Conservation (phyloP, 2,113 vertebrate genomes). For the Speoplatyrhinus poulsoni region DNA sequence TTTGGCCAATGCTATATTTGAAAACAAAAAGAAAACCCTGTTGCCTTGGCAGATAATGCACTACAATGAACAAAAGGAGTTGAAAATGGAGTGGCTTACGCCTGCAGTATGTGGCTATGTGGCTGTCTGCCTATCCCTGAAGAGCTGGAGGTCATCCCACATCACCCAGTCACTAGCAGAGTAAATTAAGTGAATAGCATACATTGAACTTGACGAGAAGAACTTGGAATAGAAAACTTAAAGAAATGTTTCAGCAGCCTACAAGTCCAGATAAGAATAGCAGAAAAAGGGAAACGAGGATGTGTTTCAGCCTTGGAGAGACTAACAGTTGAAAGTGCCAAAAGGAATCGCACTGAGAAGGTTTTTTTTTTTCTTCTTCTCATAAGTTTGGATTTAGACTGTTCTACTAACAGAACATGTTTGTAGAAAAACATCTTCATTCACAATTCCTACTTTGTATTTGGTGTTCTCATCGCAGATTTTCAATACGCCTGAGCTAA, state of each 20-base stretch:
- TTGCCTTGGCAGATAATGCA: neutral
- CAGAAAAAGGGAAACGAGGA: conserved; percentile 28
- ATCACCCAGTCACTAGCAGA: conserved; percentile 53
- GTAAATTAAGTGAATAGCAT: conserved; percentile 59
- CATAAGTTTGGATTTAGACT: too few species aligned
- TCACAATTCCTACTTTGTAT: too few species aligned
- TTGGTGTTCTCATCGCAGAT: too few species aligned
- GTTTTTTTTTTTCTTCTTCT: too few species aligned
- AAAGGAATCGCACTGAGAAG: too few species aligned
- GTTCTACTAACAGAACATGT: too few species aligned
- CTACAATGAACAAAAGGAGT: neutral
- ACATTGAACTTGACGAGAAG: conserved; percentile 48
- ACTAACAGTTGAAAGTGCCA: neutral
- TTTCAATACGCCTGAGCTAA: too few species aligned
- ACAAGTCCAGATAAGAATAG: conserved; percentile 42
- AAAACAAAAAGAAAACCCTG: neutral
- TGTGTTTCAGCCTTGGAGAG: neutral
- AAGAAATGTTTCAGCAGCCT: conserved; percentile 62
- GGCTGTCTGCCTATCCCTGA: conserved; percentile 31
- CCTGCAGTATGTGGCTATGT: conserved; percentile 44
- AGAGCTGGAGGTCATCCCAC: conserved; percentile 46
- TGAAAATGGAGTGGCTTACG: conserved; percentile 7
- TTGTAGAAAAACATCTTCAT: too few species aligned
- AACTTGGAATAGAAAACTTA: conserved; percentile 60
- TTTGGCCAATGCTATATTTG: neutral